phyloP scores from a whole-genome alignment of 2,797 vertebrate genomes.

The Anguilla marmorata region DNA sequence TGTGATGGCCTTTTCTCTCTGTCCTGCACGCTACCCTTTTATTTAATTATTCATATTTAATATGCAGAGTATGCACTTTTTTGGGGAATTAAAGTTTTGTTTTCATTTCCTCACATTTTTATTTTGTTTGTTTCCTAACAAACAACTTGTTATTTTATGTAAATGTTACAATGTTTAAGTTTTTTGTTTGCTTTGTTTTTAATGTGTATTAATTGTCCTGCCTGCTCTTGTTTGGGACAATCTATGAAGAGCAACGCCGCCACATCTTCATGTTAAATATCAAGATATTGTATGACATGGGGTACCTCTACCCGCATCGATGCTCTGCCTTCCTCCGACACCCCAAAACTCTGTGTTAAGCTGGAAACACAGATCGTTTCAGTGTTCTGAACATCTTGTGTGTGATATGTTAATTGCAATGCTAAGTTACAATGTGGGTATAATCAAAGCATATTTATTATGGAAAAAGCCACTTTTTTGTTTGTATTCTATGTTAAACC shows the following conservation, averaged over 20 bases:
- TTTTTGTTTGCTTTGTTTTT: constrained; percentile 45
- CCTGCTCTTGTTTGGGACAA: constrained; percentile 60
- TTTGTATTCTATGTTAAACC: constrained; percentile 62
- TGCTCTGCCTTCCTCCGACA: constrained; percentile 63
- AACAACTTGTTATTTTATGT: constrained; percentile 53
- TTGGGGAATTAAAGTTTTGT: constrained; percentile 55
- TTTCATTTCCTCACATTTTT: constrained; percentile 57
- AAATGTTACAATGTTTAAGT: constrained; percentile 59
- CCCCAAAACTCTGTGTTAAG: constrained; percentile 63
- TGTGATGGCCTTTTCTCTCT: constrained; percentile 85
- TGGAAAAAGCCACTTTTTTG: constrained; percentile 69
- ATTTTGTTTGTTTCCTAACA: constrained; percentile 59
- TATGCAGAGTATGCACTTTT: constrained; percentile 82
- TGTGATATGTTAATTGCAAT: constrained; percentile 62
- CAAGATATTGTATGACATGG: constrained; percentile 59
- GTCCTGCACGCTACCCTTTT: constrained; percentile 79
- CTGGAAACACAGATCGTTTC: constrained; percentile 48
- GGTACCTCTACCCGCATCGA: constrained; percentile 52
- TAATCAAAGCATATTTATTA: constrained; percentile 75
- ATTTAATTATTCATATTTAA: constrained; percentile 91
- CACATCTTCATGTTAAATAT: constrained; percentile 52
- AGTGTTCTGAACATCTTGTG: constrained; percentile 63
- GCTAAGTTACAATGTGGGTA: constrained; percentile 62
- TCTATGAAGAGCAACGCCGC: constrained; percentile 62
- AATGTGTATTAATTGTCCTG: constrained; percentile 46